phyloP scores from a whole-genome alignment of 1,140 invertebrate species.

The Drosophila tsacasi region DNA sequence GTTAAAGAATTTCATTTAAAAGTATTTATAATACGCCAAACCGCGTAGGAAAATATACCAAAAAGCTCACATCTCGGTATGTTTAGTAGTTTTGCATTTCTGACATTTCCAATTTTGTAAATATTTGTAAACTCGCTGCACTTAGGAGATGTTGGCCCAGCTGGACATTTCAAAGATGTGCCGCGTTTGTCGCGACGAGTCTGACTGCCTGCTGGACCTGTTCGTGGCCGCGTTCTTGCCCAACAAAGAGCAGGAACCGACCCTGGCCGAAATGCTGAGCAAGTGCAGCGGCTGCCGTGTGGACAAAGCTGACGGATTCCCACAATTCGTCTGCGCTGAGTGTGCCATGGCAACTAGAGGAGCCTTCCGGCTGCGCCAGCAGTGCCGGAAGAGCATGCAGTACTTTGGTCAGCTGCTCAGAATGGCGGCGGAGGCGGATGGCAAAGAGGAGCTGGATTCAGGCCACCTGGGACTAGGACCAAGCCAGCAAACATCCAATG shows the following conservation, averaged over 20 bases:
- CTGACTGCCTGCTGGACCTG: slow-evolving; percentile 17
- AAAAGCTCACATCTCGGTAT: not conserved
- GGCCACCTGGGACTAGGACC: not conserved
- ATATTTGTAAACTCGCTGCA: not conserved
- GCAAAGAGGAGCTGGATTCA: not conserved
- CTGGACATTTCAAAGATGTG: slow-evolving; percentile 21
- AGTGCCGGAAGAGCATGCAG: slow-evolving; percentile 1
- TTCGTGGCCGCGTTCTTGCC: not conserved
- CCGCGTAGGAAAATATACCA: not conserved
- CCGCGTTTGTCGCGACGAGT: slow-evolving; percentile 22
- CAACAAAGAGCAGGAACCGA: not conserved
- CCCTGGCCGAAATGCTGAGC: slow-evolving; percentile 22
- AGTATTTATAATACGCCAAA: no score
- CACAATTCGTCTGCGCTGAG: slow-evolving; percentile 17
- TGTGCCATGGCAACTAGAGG: not conserved
- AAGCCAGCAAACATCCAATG: not conserved
- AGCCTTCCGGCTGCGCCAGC: slow-evolving; percentile 6
- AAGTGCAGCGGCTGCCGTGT: slow-evolving; percentile 18
- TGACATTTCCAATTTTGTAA: no score
- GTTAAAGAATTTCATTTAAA: not conserved
- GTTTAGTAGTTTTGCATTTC: slow-evolving; percentile 6
- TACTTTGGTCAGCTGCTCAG: slow-evolving; percentile 8
- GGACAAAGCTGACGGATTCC: slow-evolving; percentile 3
- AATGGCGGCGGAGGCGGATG: slow-evolving; percentile 1
- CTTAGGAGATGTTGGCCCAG: not conserved